Conservation (phyloP, 92 coral and sea anemone species). For the Porites lobata region DNA sequence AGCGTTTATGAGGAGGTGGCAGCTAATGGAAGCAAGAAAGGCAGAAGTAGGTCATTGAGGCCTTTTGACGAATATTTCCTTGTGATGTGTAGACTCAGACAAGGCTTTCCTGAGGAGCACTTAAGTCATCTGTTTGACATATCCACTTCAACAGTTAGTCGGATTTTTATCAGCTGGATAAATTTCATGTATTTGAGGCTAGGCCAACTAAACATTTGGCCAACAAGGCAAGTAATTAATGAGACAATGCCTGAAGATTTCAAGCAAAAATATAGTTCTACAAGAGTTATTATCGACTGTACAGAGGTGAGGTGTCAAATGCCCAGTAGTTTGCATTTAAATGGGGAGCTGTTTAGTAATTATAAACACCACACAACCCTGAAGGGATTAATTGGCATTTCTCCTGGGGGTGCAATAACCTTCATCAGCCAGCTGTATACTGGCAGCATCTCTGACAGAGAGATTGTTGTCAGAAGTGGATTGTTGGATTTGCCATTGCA, state of each 20-base stretch:
- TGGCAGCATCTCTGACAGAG: no score
- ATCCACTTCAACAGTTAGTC: conserved; percentile 65
- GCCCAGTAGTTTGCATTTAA: conserved; percentile 72
- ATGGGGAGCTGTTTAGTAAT: background rate
- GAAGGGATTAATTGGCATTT: no score
- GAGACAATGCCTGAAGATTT: conserved; percentile 71
- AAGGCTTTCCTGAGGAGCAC: conserved; percentile 68
- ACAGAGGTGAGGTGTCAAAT: conserved; percentile 67
- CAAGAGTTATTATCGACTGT: conserved; percentile 64
- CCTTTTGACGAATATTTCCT: conserved; percentile 63
- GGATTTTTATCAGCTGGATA: conserved; percentile 52
- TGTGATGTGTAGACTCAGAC: conserved; percentile 73
- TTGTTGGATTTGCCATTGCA: no score
- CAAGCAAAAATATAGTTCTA: conserved; percentile 46
- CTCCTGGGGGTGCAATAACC: no score
- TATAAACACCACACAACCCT: no score
- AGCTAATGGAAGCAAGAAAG: conserved; percentile 20
- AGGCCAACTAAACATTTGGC: conserved; percentile 62
- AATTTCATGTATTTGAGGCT: conserved; percentile 67
- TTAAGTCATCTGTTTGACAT: conserved; percentile 57
- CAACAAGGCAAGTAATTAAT: conserved; percentile 57
- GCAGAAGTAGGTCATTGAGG: conserved; percentile 40
- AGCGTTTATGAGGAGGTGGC: conserved; percentile 10
- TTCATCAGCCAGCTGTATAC: no score
- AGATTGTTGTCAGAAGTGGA: no score